Evolutionary conservation across 2,113 vertebrate species (phyloP).

Genomic region (Pseudorhombus dupliciocellatus): DNA sequence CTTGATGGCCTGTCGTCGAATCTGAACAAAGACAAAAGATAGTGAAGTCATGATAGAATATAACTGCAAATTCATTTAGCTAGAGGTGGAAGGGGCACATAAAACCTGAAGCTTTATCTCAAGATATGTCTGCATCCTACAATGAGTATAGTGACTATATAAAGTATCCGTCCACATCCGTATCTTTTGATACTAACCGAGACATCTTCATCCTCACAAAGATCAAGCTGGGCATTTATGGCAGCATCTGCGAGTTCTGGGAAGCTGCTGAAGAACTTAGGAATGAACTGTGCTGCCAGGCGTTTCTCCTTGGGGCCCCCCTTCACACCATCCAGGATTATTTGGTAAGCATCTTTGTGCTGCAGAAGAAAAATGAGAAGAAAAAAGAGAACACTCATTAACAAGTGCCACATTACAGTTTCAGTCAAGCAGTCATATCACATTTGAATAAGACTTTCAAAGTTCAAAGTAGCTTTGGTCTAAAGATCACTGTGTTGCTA

Average conservation of each 20-base stretch:
- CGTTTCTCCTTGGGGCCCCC: slow-evolving; percentile 98
- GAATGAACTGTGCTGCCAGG: slow-evolving; percentile 97
- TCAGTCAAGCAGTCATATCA: not conserved
- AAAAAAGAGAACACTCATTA: not conserved
- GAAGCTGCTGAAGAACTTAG: slow-evolving; percentile 98
- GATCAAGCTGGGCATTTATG: slow-evolving; percentile 96
- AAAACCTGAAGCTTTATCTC: not conserved
- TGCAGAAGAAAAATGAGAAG: slow-evolving; percentile 58
- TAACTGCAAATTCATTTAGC: not conserved
- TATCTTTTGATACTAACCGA: slow-evolving; percentile 84
- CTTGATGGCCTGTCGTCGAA: slow-evolving; percentile 96
- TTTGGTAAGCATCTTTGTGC: slow-evolving; percentile 98
- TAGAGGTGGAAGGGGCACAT: not conserved
- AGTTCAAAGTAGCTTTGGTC: not conserved
- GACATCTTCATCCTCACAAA: slow-evolving; percentile 98
- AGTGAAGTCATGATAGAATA: not conserved
- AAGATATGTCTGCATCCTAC: not conserved
- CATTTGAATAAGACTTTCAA: not conserved
- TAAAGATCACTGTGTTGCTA: not conserved
- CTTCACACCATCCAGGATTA: slow-evolving; percentile 94
- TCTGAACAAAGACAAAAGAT: slow-evolving; percentile 77
- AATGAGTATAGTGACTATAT: not conserved
- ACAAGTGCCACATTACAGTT: not conserved
- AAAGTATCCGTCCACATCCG: not conserved
- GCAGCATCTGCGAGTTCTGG: slow-evolving; percentile 95